These are phyloP conservation scores for Andrena haemorrhoa DNA, from an alignment of 2,888 invertebrate species.

Conservation along the genomic window DNA sequence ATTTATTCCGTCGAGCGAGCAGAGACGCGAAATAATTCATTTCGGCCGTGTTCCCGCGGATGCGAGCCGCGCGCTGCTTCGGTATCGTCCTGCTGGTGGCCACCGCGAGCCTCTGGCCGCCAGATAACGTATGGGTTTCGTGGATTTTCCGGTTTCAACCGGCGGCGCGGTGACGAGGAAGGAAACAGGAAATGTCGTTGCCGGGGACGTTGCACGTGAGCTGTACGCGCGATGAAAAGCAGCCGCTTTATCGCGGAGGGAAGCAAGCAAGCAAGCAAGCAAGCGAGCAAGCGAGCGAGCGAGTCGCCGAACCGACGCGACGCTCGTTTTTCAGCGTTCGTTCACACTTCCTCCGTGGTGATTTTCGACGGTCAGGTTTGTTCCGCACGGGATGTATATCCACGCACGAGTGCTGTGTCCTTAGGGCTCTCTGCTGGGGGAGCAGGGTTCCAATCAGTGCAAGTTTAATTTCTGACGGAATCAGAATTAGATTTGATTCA, in stretches of 20 bases:
- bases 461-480: not conserved
- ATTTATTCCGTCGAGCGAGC: slow-evolving; percentile 24
- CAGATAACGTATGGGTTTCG: slow-evolving; percentile 67
- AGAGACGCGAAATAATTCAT: slow-evolving; percentile 64
- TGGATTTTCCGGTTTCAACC: slow-evolving; percentile 76
- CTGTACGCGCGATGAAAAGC: slow-evolving; percentile 71
- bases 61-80: slow-evolving; percentile 16
- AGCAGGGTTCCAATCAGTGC: not conserved
- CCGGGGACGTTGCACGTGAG: slow-evolving; percentile 69
- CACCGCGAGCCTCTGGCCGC: slow-evolving; percentile 31
- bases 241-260: slow-evolving; percentile 68
- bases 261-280: slow-evolving; percentile 42
- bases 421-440: not conserved
- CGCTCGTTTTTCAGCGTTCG: slow-evolving; percentile 64
- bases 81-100: slow-evolving; percentile 28
- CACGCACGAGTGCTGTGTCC: not conserved
- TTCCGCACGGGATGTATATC: not conserved
- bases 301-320: slow-evolving; percentile 64
- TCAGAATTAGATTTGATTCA: too few species aligned
- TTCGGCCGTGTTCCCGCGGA: slow-evolving; percentile 37
- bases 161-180: slow-evolving; percentile 55
- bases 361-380: slow-evolving; percentile 35
- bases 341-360: slow-evolving; percentile 52
- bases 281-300: slow-evolving; percentile 43
- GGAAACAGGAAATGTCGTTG: slow-evolving; percentile 72